A percentile compares a stretch with the other conserved stretches of the same genome.
Conservation (phyloP, 2,113 vertebrate genomes). For the Pseudorhombus dupliciocellatus region DNA sequence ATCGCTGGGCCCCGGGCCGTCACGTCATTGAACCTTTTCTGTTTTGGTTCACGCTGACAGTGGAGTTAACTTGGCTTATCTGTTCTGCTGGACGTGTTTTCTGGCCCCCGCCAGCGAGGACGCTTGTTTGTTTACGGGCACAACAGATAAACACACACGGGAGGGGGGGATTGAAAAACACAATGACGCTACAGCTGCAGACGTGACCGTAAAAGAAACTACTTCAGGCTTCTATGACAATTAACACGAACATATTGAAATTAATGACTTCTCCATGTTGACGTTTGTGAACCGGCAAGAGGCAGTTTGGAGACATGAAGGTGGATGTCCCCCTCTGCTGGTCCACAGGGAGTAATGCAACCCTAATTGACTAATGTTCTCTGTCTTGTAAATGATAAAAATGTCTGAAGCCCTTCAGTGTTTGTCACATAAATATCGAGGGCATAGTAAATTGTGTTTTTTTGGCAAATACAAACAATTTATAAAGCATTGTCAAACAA, state of each 20-base stretch:
- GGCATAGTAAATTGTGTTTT: too few relatives aligned
- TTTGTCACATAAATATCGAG: too few relatives aligned
- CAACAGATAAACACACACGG: background rate
- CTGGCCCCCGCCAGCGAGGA: too few relatives aligned
- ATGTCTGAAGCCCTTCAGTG: too few relatives aligned
- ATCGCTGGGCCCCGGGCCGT: constrained; percentile 15
- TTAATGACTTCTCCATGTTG: background rate
- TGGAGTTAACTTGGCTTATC: constrained; percentile 32
- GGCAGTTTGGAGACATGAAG: background rate
- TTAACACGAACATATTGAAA: too few relatives aligned
- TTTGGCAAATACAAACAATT: too few relatives aligned
- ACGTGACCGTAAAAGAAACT: too few relatives aligned
- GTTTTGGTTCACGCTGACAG: constrained; percentile 51
- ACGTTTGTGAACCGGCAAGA: background rate
- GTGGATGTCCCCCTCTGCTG: constrained; percentile 45
- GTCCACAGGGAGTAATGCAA: background rate
- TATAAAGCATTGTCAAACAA: too few relatives aligned
- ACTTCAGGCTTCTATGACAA: too few relatives aligned
- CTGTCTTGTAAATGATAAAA: too few relatives aligned
- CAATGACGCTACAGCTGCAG: too few relatives aligned
- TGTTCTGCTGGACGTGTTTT: constrained; percentile 9
- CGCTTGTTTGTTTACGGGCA: background rate
- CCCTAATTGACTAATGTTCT: background rate
- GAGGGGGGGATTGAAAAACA: background rate
- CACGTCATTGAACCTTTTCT: constrained; percentile 49